Evolutionary conservation across 2,113 vertebrate genomes (phyloP).

Genomic region (Marmota flaviventris): DNA sequence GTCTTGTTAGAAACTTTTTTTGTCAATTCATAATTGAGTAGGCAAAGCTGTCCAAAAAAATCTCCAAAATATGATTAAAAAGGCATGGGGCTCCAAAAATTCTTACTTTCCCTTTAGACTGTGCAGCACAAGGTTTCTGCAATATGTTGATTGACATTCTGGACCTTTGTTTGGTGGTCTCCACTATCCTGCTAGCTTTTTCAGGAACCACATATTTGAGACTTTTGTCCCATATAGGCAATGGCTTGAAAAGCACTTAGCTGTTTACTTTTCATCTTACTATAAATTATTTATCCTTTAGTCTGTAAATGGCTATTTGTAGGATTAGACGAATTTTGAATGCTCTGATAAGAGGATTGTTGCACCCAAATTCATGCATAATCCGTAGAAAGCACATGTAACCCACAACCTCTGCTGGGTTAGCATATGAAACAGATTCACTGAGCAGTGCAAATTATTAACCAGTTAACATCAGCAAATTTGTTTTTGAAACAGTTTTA

Average conservation of each 20-base stretch:
- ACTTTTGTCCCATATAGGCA: slow-evolving; percentile 11
- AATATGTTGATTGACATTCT: background rate
- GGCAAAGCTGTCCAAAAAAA: slow-evolving; percentile 4
- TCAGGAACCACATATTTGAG: slow-evolving; percentile 65
- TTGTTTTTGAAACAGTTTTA: slow-evolving; percentile 66
- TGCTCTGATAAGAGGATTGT: slow-evolving; percentile 74
- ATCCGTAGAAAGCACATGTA: slow-evolving; percentile 70
- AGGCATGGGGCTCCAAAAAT: background rate
- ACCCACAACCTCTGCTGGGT: slow-evolving; percentile 28
- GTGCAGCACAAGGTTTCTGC: background rate
- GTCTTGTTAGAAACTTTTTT: slow-evolving; percentile 1
- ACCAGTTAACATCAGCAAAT: slow-evolving; percentile 65
- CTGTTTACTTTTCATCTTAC: slow-evolving; percentile 70
- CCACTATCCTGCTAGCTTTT: background rate
- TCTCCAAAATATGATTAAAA: background rate
- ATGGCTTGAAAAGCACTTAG: slow-evolving; percentile 73
- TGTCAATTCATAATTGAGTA: background rate
- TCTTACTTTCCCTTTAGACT: background rate
- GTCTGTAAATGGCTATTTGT: slow-evolving; percentile 76
- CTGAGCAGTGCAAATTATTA: slow-evolving; percentile 70
- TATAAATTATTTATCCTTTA: slow-evolving; percentile 73
- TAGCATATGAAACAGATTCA: slow-evolving; percentile 62
- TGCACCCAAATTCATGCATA: slow-evolving; percentile 67
- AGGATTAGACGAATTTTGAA: slow-evolving; percentile 75
- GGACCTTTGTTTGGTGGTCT: background rate